These are phyloP conservation scores for Pelvicachromis taeniatus DNA, from an alignment of 2,113 vertebrate species.

Conservation along the genomic window DNA sequence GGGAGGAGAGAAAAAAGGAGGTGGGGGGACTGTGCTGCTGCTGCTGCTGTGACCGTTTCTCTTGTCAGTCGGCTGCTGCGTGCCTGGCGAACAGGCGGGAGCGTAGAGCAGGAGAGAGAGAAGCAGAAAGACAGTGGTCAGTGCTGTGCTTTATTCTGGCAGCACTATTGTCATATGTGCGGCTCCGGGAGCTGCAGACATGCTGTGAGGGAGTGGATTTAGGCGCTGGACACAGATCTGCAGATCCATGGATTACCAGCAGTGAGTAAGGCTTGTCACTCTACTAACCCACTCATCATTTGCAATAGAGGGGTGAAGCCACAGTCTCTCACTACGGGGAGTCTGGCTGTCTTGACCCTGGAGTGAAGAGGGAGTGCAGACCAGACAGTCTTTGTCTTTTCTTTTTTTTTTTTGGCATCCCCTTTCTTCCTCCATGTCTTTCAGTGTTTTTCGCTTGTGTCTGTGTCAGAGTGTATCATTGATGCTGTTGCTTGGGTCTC, in stretches of 20 bases:
- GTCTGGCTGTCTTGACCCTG: conserved; percentile 32
- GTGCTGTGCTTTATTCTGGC: conserved; percentile 12
- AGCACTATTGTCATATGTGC: conserved; percentile 11
- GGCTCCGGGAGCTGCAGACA: conserved; percentile 1
- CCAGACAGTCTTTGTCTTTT: conserved; percentile 21
- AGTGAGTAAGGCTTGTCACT: conserved; percentile 51
- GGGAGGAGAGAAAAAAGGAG: conserved; percentile 38
- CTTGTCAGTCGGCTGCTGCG: conserved; percentile 73
- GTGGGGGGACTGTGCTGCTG: conserved; percentile 7
- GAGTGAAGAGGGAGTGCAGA: neutral
- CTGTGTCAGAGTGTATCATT: conserved; percentile 50
- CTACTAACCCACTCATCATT: conserved; percentile 32
- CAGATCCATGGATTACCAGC: conserved; percentile 63
- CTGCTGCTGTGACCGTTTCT: conserved; percentile 61
- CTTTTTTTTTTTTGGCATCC: conserved; percentile 9
- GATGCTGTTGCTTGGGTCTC: conserved; percentile 81
- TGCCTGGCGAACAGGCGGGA: conserved; percentile 57
- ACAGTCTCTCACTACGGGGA: conserved; percentile 42
- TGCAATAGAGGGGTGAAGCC: conserved; percentile 38
- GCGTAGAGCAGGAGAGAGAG: conserved; percentile 35
- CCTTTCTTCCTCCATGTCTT: conserved; percentile 4
- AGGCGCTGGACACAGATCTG: conserved; percentile 32
- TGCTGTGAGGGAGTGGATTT: conserved; percentile 40
- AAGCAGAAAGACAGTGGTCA: conserved; percentile 5
- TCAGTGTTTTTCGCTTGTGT: neutral